Evolutionary conservation across 1,140 invertebrate genomes (phyloP).

Genomic region (Trichonephila clavipes): DNA sequence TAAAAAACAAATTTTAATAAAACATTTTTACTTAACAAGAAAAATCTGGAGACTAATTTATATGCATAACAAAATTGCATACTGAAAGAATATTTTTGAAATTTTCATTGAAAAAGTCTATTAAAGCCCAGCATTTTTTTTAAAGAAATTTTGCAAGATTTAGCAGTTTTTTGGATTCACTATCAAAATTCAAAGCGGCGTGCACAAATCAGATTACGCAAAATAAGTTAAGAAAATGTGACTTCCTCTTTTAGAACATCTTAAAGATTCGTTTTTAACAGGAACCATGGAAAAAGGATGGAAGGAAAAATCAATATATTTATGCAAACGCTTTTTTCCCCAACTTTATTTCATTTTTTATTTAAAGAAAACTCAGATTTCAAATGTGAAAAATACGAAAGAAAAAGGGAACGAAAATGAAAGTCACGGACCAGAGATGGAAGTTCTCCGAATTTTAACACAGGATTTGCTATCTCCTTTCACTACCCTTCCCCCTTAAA

Average conservation of each 20-base stretch:
- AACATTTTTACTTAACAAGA: no score
- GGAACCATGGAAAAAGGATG: slow-evolving; percentile 32
- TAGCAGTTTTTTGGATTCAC: background rate
- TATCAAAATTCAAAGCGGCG: slow-evolving; percentile 46
- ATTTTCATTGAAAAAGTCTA: background rate
- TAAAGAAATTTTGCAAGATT: slow-evolving; percentile 17
- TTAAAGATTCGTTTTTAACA: slow-evolving; percentile 47
- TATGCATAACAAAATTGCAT: background rate
- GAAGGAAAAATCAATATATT: slow-evolving; percentile 58
- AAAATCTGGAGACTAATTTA: no score
- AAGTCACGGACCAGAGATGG: slow-evolving; percentile 12
- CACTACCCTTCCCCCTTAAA: background rate
- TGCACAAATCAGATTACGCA: slow-evolving; percentile 35
- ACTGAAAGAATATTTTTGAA: background rate
- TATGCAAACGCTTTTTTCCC: slow-evolving; percentile 45
- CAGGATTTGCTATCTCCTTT: background rate
- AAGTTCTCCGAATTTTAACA: slow-evolving; percentile 57
- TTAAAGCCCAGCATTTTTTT: background rate
- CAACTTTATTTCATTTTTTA: slow-evolving; percentile 4
- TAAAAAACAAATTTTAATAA: no score
- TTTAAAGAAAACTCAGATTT: slow-evolving; percentile 38
- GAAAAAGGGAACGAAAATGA: slow-evolving; percentile 27
- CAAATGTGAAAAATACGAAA: slow-evolving; percentile 43
- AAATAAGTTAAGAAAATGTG: slow-evolving; percentile 66
- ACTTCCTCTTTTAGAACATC: slow-evolving; percentile 24